These are phyloP conservation scores for Austrolebias charrua DNA, from an alignment of 2,797 vertebrate genomes.

Conservation along the genomic window DNA sequence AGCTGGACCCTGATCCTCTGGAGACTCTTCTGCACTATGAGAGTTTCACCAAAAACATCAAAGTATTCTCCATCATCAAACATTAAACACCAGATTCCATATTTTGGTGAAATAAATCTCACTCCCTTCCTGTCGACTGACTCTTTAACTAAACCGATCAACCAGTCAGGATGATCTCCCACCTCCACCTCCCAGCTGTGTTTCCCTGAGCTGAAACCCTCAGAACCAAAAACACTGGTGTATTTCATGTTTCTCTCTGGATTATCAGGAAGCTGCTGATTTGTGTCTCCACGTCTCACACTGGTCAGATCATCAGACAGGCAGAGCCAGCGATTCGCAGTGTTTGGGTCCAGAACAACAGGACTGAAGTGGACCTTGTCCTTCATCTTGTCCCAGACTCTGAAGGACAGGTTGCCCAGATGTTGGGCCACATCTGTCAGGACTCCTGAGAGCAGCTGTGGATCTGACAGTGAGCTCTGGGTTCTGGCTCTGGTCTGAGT, in stretches of 20 bases:
- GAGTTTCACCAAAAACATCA: fast-evolving
- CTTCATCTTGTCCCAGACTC: conserved; percentile 44
- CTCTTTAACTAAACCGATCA: too few species aligned
- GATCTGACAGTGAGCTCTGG: conserved; percentile 43
- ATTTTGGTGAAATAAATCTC: fast-evolving
- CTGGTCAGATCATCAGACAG: conserved; percentile 48
- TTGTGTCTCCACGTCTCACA: background rate
- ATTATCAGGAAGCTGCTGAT: conserved; percentile 10
- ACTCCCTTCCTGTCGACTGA: conserved; percentile 1
- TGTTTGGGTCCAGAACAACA: conserved; percentile 49
- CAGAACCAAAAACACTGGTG: background rate
- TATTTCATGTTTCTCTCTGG: conserved; percentile 1
- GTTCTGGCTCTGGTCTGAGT: conserved; percentile 39
- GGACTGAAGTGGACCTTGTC: conserved; percentile 32
- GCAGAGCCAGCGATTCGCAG: background rate
- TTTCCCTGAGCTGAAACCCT: too few species aligned
- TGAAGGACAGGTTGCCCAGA: conserved; percentile 49
- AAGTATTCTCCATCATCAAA: conserved; percentile 7
- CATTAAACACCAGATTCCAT: conserved; percentile 1
- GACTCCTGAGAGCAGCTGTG: conserved; percentile 43
- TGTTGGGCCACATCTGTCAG: conserved; percentile 57
- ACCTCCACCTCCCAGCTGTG: too few species aligned
- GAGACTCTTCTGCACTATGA: conserved; percentile 1
- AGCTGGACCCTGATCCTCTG: conserved; percentile 24
- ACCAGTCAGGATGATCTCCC: conserved; percentile 22